Conservation (phyloP, 1,140 invertebrate species). For the Zaprionus africanus region DNA sequence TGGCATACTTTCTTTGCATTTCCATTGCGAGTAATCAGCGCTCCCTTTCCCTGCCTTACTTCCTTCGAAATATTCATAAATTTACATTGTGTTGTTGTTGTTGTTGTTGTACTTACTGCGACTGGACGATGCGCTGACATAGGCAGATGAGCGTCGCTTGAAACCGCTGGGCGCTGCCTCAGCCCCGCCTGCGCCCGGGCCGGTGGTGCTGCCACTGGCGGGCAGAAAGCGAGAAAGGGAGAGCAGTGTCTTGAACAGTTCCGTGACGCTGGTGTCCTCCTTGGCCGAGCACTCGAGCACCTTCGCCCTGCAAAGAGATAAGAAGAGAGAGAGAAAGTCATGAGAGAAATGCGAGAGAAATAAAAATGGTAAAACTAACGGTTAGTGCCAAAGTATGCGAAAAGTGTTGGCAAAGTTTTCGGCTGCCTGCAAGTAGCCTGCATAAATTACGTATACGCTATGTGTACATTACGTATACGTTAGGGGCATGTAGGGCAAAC, state of each 20-base stretch:
- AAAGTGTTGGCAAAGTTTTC: constrained; percentile 45
- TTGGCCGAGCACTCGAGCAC: constrained; percentile 93
- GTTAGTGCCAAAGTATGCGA: constrained; percentile 26
- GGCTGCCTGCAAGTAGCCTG: constrained; percentile 14
- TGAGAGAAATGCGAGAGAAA: background rate
- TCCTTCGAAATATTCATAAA: constrained; percentile 12
- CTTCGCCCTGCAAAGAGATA: constrained; percentile 86
- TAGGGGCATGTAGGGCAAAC: constrained; percentile 19
- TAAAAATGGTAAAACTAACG: constrained; percentile 20
- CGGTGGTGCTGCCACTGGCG: constrained; percentile 84
- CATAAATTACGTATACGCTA: constrained; percentile 45
- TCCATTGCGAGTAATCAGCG: constrained; percentile 9
- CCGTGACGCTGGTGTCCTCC: constrained; percentile 91
- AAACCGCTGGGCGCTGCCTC: constrained; percentile 87
- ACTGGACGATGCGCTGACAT: constrained; percentile 87
- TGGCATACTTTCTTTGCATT: background rate
- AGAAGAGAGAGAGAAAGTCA: background rate
- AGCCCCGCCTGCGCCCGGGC: constrained; percentile 85
- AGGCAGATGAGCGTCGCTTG: constrained; percentile 90
- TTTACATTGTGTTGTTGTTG: constrained; percentile 7
- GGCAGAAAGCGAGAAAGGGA: constrained; percentile 88
- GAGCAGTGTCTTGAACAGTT: constrained; percentile 90
- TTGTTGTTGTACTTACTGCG: constrained; percentile 84
- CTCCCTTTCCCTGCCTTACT: background rate
- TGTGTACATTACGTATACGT: constrained; percentile 29